Conservation (phyloP, 2,888 invertebrate genomes). For the Netelia virgata region DNA sequence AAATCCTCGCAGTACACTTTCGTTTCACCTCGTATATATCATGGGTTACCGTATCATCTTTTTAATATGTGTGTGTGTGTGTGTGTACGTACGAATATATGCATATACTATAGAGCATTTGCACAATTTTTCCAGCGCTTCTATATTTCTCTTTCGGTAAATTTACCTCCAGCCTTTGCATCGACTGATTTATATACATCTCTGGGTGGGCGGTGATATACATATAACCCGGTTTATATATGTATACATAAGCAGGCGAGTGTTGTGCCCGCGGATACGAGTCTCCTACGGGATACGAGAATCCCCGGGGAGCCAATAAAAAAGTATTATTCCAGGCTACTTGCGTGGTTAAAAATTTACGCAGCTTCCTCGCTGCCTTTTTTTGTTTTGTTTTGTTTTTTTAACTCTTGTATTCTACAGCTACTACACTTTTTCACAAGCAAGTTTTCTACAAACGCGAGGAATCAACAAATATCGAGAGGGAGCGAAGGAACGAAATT, state of each 20-base stretch:
- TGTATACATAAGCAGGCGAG: too few species aligned
- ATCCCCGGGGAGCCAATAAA: slow-evolving; percentile 9
- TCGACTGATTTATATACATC: slow-evolving; percentile 25
- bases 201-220: background rate
- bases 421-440: too few species aligned
- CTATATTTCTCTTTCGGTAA: slow-evolving; percentile 21
- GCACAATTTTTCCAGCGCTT: slow-evolving; percentile 35
- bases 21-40: too few species aligned
- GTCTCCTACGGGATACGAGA: slow-evolving; percentile 5
- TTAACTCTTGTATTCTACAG: too few species aligned
- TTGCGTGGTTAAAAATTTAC: slow-evolving; percentile 4
- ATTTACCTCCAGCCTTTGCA: slow-evolving; percentile 29
- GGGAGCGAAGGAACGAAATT: too few species aligned
- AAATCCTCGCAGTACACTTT: background rate
- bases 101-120: slow-evolving; percentile 26
- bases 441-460: too few species aligned
- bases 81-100: background rate
- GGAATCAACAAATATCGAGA: too few species aligned
- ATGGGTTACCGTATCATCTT: too few species aligned
- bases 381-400: too few species aligned
- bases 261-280: background rate
- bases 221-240: background rate
- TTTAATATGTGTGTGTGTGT: slow-evolving; percentile 14
- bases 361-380: background rate
- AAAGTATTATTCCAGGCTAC: slow-evolving; percentile 14